A percentile compares a stretch with the other conserved stretches of the same genome.
Conservation (phyloP, 2,113 vertebrate species). For the Centrocercus urophasianus region DNA sequence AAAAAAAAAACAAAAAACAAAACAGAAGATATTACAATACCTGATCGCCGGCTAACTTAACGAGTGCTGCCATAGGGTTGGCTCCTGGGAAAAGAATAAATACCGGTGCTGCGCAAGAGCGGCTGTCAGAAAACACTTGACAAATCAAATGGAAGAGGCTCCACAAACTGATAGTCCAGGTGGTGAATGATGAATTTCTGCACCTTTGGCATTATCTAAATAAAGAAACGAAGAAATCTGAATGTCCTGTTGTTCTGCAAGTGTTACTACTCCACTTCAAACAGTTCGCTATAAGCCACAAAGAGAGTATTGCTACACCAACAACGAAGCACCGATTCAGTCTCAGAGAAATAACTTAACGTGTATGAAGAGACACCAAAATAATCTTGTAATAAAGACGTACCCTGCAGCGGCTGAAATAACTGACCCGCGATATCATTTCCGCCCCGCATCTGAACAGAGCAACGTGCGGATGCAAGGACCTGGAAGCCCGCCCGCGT, state of each 20-base stretch:
- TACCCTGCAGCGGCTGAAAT: background rate
- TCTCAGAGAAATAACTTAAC: background rate
- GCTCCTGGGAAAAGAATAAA: constrained; percentile 84
- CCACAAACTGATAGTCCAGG: too few relatives aligned
- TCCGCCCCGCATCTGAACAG: background rate
- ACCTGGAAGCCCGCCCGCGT: background rate
- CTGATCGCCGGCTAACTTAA: constrained; percentile 90
- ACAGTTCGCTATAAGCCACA: background rate
- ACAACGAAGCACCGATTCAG: background rate
- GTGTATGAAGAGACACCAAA: background rate
- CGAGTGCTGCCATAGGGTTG: constrained; percentile 87
- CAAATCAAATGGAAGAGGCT: too few relatives aligned
- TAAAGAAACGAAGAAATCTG: too few relatives aligned
- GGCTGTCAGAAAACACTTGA: too few relatives aligned
- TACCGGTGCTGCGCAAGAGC: too few relatives aligned
- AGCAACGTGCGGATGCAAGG: background rate
- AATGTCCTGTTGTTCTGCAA: too few relatives aligned
- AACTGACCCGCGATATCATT: background rate
- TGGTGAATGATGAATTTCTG: too few relatives aligned
- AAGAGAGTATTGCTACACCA: background rate
- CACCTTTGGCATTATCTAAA: too few relatives aligned
- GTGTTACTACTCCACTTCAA: too few relatives aligned
- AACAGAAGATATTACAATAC: constrained; percentile 47
- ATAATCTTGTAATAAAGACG: too few relatives aligned
- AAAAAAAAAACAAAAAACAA: background rate